phyloP scores from a whole-genome alignment of 2,888 invertebrate species.

The Mythimna loreyi region DNA sequence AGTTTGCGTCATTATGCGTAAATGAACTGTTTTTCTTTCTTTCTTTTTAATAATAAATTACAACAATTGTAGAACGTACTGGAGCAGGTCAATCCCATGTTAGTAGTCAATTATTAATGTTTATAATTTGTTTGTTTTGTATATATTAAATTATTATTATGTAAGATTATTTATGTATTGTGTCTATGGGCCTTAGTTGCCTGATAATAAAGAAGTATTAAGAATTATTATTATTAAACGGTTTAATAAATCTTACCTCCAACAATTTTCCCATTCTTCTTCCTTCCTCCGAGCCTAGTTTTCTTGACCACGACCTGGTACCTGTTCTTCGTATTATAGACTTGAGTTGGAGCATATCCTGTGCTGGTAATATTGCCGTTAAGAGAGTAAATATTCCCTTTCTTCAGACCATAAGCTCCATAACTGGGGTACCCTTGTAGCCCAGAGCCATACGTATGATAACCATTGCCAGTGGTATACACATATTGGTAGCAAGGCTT shows the following conservation, averaged over 20 bases:
- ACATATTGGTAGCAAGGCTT: constrained; percentile 69
- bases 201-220: too few species aligned
- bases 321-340: constrained; percentile 77
- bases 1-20: too few species aligned
- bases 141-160: too few species aligned
- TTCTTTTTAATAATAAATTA: too few species aligned
- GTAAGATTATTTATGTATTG: too few species aligned
- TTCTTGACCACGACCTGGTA: constrained; percentile 82
- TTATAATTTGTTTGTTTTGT: too few species aligned
- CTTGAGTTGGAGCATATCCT: constrained; percentile 78
- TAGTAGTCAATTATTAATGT: too few species aligned
- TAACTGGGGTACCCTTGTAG: constrained; percentile 61
- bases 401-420: constrained; percentile 64
- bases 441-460: constrained; percentile 54
- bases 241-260: constrained; percentile 69
- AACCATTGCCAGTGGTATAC: constrained; percentile 55
- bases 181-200: too few species aligned
- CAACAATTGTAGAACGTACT: too few species aligned
- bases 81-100: too few species aligned
- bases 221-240: too few species aligned
- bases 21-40: too few species aligned
- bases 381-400: constrained; percentile 70
- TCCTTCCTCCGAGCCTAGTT: constrained; percentile 70
- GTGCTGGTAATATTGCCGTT: constrained; percentile 67
- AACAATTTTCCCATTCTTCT: constrained; percentile 71